These are phyloP conservation scores for Caenorhabditis sp. DNA, from an alignment of 2,888 invertebrate species.

Conservation along the genomic window DNA sequence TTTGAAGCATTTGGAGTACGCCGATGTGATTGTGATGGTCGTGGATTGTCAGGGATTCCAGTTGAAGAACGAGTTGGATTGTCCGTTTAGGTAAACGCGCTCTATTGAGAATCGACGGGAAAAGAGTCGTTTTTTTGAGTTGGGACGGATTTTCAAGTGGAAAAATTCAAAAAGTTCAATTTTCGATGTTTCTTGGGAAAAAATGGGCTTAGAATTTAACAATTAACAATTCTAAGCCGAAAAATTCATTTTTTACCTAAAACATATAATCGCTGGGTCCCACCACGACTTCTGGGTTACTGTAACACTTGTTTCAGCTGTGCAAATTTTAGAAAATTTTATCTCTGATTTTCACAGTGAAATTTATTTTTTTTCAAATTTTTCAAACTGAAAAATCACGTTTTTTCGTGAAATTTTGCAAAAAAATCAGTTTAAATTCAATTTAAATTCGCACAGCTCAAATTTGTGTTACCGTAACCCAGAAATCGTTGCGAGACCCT, in stretches of 20 bases:
- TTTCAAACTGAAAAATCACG: not conserved
- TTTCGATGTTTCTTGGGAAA: not conserved
- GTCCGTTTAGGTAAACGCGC: slow-evolving; percentile 76
- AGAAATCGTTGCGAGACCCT: too few relatives aligned
- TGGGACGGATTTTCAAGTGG: too few relatives aligned
- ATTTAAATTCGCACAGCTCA: too few relatives aligned
- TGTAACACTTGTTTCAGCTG: too few relatives aligned
- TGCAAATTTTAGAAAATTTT: too few relatives aligned
- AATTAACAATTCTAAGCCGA: too few relatives aligned
- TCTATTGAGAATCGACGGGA: too few relatives aligned
- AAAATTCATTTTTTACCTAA: too few relatives aligned
- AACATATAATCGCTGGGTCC: not conserved
- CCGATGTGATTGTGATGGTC: slow-evolving; percentile 79
- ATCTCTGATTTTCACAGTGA: not conserved
- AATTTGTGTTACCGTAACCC: too few relatives aligned
- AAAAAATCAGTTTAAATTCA: not conserved
- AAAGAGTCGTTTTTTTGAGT: not conserved
- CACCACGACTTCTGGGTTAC: not conserved
- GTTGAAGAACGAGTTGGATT: slow-evolving; percentile 72
- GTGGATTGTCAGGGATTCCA: slow-evolving; percentile 80
- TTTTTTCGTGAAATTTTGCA: not conserved
- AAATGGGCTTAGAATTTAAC: too few relatives aligned
- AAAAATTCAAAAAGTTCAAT: too few relatives aligned
- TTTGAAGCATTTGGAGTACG: slow-evolving; percentile 80
- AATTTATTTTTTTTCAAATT: not conserved